Evolutionary conservation across 2,113 vertebrate species (phyloP).

Genomic region (Salvelinus alpinus): DNA sequence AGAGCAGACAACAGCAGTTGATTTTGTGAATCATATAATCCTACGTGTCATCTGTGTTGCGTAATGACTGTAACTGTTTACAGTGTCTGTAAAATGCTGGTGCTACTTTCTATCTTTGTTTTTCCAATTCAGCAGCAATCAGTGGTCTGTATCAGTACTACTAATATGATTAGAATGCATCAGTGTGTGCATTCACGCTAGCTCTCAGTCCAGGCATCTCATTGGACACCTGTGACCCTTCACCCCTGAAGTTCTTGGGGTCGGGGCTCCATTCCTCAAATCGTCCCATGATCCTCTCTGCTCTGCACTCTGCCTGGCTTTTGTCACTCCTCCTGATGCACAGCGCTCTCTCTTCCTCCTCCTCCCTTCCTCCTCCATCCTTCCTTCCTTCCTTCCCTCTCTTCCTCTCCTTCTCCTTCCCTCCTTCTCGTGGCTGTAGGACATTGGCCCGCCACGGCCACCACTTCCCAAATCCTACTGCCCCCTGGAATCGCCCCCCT

Average conservation of each 20-base stretch:
- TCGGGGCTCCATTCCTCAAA: conserved; percentile 26
- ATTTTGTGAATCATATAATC: not conserved
- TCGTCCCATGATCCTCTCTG: conserved; percentile 42
- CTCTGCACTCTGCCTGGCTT: conserved; percentile 60
- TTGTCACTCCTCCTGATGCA: conserved; percentile 58
- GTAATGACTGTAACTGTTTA: not conserved
- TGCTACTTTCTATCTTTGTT: not conserved
- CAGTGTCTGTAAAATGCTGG: not conserved
- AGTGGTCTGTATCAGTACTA: not conserved
- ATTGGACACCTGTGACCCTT: not conserved
- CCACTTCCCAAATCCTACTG: conserved; percentile 96
- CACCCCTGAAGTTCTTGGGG: conserved; percentile 4
- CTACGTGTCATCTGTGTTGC: not conserved
- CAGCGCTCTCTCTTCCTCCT: conserved; percentile 52
- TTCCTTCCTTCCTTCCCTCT: not conserved
- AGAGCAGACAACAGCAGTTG: not conserved
- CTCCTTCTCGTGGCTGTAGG: conserved; percentile 73
- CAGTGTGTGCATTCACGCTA: not conserved
- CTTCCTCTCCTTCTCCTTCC: conserved; percentile 16
- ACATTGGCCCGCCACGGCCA: conserved; percentile 89
- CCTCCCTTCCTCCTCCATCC: conserved; percentile 3
- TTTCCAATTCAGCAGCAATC: not conserved
- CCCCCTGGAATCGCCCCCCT: conserved; percentile 85
- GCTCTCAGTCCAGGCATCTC: conserved; percentile 7
- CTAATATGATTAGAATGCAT: not conserved